Evolutionary conservation across 2,888 invertebrate genomes (phyloP), one percentile per base, ranked within the genome.

Genomic region (Plutella xylostella): DNA sequence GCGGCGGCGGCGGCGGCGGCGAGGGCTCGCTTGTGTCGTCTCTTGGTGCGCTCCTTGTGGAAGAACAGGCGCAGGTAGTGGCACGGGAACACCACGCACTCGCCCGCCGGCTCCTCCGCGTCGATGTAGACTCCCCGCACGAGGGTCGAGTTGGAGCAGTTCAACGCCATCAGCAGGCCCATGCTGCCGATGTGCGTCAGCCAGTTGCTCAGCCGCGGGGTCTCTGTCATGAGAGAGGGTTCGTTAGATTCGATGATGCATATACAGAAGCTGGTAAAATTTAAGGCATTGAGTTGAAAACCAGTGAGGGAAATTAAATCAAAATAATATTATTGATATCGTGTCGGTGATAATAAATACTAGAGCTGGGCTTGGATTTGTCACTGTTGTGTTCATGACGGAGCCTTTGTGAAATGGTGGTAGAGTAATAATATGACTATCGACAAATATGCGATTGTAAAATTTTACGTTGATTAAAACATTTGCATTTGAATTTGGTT

Each of bases 91-190:
- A 92, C 89, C 2, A 94, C 92, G 63, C 94, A 93, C 57, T 92
- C 90, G 14, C 93, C 92, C 1, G 90, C 91, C 0, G 90, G 89
- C 55, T 93, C 93, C 58, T 94, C 93, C 0, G 92, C 94, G 69
- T 95, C 95, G 44, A 94, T 92, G 71, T 92, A 93, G 1, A 95
- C 93, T 0, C 95, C 96, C 37, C 94, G 87, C 3, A 94, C 94
- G 50, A 95, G 85, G 43, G 95, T 86, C 0, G 94, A 93, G 75
- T 96, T 95, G 56, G 94, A 91, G 63, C 94, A 94, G 65, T 94
- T 93, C 44, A 95, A 84, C 7, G 94, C 86, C 43, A 93, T 89
- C 43, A 94, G 86, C 31, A 93, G 76, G 1, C 89, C 64, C 50
- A 94, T 86, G 51, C 93, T 92, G 48, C 90, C 86, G 55, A 90